Evolutionary conservation across 2,113 vertebrate genomes (phyloP).

Genomic region (Rhinopomastus cyanomelas): DNA sequence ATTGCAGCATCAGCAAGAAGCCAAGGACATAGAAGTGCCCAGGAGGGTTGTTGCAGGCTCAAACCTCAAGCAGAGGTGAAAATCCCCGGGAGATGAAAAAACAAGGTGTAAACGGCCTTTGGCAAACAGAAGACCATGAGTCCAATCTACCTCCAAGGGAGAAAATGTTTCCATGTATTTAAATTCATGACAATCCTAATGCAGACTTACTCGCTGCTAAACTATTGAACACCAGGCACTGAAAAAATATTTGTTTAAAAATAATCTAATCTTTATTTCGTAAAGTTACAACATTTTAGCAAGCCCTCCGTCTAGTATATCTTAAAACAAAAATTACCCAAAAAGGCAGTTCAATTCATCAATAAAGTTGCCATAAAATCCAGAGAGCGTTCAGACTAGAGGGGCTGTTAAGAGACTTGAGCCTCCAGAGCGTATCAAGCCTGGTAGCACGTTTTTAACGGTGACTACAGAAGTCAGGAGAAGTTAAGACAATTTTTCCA

Average conservation of each 20-base stretch:
- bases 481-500: neutral
- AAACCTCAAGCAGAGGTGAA: neutral
- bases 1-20: rapidly evolving
- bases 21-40: neutral
- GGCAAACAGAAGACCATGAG: neutral
- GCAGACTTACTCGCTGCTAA: neutral
- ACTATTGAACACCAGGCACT: neutral
- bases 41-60: neutral
- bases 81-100: neutral
- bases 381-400: neutral
- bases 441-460: neutral
- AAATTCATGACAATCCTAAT: neutral
- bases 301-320: neutral
- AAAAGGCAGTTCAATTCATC: neutral
- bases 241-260: neutral
- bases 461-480: neutral
- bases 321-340: neutral
- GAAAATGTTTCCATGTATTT: neutral
- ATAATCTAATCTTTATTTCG: neutral
- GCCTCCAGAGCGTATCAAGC: neutral
- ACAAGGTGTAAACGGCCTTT: neutral
- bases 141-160: neutral
- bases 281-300: neutral
- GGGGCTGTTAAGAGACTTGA: neutral
- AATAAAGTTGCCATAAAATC: neutral